phyloP scores from a whole-genome alignment of 1,140 invertebrate genomes.

The Drusus annulatus region DNA sequence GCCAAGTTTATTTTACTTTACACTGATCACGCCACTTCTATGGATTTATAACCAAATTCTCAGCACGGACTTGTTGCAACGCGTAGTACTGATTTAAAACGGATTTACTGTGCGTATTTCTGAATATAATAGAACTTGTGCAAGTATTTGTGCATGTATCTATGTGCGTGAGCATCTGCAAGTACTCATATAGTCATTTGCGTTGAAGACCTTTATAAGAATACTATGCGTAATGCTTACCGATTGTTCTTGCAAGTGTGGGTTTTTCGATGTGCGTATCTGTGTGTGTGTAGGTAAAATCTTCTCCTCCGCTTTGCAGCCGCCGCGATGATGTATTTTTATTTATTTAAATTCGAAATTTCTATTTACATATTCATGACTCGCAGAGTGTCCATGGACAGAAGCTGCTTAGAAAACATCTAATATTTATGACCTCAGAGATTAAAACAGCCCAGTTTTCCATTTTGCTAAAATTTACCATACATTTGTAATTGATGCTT shows the following conservation, averaged over 20 bases:
- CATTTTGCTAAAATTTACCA: slow-evolving; percentile 16
- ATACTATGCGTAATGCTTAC: too few species aligned
- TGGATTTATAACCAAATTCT: slow-evolving; percentile 51
- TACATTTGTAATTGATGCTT: slow-evolving; percentile 23
- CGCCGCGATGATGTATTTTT: slow-evolving; percentile 44
- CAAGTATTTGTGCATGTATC: neutral
- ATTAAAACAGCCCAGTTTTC: slow-evolving; percentile 24
- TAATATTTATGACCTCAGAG: slow-evolving; percentile 41
- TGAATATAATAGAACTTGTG: slow-evolving; percentile 21
- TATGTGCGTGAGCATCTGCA: neutral
- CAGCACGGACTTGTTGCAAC: slow-evolving; percentile 49
- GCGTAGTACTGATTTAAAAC: slow-evolving; percentile 49
- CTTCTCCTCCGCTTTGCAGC: slow-evolving; percentile 21
- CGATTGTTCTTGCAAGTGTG: too few species aligned
- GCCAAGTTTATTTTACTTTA: too few species aligned
- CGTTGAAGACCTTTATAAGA: too few species aligned
- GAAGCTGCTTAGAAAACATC: slow-evolving; percentile 40
- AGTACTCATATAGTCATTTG: neutral
- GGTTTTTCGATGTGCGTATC: too few species aligned
- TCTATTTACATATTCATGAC: slow-evolving; percentile 59
- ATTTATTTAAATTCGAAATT: slow-evolving; percentile 59
- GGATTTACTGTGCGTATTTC: slow-evolving; percentile 45
- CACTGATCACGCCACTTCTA: slow-evolving; percentile 7
- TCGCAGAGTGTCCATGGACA: slow-evolving; percentile 48
- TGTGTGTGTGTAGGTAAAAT: too few species aligned